phyloP scores from a whole-genome alignment of 2,797 vertebrate species.

The Tapera naevia region DNA sequence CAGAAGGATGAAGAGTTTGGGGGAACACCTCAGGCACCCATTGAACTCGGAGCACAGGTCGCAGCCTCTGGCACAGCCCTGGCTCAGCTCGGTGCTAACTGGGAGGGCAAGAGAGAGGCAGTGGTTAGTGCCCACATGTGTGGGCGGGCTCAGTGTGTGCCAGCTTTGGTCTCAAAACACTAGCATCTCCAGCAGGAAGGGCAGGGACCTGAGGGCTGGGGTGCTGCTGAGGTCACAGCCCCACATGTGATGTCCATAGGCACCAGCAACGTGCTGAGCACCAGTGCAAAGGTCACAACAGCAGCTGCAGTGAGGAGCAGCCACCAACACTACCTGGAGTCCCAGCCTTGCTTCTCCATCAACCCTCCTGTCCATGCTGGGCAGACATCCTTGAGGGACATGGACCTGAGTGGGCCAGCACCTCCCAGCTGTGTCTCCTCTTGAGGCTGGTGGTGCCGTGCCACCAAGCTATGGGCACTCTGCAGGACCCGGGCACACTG shows the following conservation, averaged over 20 bases:
- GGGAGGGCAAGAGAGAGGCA: conserved; percentile 35
- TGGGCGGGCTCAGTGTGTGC: not conserved
- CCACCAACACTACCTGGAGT: not conserved
- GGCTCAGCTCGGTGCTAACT: conserved; percentile 91
- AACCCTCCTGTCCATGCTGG: fast-evolving
- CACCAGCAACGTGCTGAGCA: fast-evolving
- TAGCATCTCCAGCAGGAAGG: fast-evolving
- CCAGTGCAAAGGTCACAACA: fast-evolving
- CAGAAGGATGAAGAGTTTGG: conserved; percentile 97
- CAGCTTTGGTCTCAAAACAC: not conserved
- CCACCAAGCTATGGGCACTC: too few species aligned
- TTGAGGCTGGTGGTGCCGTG: fast-evolving
- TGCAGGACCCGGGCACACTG: too few species aligned
- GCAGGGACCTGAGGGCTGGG: not conserved
- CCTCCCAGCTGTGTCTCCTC: not conserved
- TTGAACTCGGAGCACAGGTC: conserved; percentile 97
- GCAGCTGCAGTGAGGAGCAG: not conserved
- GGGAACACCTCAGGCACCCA: conserved; percentile 95
- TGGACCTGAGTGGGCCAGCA: fast-evolving
- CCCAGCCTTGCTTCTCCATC: not conserved
- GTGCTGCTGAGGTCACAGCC: not conserved
- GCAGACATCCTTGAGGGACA: fast-evolving
- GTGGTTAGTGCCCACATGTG: fast-evolving
- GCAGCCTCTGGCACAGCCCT: conserved; percentile 92
- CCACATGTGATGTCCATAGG: fast-evolving